phyloP scores from a whole-genome alignment of 2,113 vertebrate species.

The Zeus faber region DNA sequence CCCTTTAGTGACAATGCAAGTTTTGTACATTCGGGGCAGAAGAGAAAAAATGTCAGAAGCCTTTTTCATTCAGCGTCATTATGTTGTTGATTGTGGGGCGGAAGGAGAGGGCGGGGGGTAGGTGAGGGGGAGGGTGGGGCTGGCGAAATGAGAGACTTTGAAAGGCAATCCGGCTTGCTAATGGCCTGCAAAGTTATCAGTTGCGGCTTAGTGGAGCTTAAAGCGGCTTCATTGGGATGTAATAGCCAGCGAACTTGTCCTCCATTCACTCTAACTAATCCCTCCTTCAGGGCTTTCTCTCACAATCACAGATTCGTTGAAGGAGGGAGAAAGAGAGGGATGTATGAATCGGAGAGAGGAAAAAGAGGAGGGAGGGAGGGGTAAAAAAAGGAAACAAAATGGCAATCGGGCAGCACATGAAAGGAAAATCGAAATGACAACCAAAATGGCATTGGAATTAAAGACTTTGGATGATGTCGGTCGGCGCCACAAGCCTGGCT shows the following conservation, averaged over 20 bases:
- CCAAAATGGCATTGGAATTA: slow-evolving; percentile 30
- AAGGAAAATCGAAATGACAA: slow-evolving; percentile 47
- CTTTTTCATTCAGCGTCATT: slow-evolving; percentile 47
- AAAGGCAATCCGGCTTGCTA: slow-evolving; percentile 70
- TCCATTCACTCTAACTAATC: slow-evolving; percentile 72
- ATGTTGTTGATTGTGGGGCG: slow-evolving; percentile 62
- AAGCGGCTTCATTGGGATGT: slow-evolving; percentile 71
- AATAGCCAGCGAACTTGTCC: slow-evolving; percentile 73
- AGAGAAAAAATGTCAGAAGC: too few relatives aligned
- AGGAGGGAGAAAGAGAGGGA: slow-evolving; percentile 23
- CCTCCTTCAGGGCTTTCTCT: slow-evolving; percentile 63
- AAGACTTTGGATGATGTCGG: slow-evolving; percentile 34
- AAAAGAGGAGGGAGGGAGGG: slow-evolving; percentile 32
- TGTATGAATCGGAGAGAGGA: slow-evolving; percentile 30
- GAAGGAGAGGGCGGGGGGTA: too few relatives aligned
- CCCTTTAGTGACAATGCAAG: too few relatives aligned
- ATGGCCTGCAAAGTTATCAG: slow-evolving; percentile 78
- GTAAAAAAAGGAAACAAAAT: slow-evolving; percentile 50
- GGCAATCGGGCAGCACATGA: slow-evolving; percentile 52
- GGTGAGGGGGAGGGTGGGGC: too few relatives aligned
- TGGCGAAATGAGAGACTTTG: slow-evolving; percentile 50
- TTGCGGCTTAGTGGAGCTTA: slow-evolving; percentile 76
- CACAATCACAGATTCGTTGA: slow-evolving; percentile 45
- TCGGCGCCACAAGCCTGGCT: slow-evolving; percentile 12
- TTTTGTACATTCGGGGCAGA: too few relatives aligned